Percentiles rank a stretch among this genome's conserved stretches.
Evolutionary conservation across 2,888 invertebrate genomes (phyloP).

Genomic region (Lordiphosa fenestrarum): DNA sequence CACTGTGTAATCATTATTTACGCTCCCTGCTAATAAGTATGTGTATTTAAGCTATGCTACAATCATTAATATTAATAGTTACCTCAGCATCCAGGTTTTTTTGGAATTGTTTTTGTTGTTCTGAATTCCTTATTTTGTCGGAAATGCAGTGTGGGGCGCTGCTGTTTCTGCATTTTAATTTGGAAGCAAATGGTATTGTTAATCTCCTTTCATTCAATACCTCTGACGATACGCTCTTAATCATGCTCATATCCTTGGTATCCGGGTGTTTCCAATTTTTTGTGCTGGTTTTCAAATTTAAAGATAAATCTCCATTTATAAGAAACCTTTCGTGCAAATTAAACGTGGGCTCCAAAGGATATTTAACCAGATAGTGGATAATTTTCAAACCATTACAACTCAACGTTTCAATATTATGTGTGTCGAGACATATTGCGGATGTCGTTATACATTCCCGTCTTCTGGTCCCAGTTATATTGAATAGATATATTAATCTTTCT

Average conservation of each 20-base stretch:
- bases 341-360: too few species aligned
- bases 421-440: neutral
- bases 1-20: too few species aligned
- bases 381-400: neutral
- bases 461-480: neutral
- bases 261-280: too few species aligned
- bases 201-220: too few species aligned
- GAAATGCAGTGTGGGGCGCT: neutral
- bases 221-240: too few species aligned
- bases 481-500: neutral
- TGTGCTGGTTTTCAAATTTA: too few species aligned
- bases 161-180: neutral
- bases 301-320: too few species aligned
- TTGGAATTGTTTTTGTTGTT: neutral
- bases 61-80: neutral
- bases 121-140: neutral
- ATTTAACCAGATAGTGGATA: neutral
- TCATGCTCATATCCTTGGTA: too few species aligned
- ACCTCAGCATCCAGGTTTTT: neutral
- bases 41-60: too few species aligned
- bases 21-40: too few species aligned
- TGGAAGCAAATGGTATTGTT: neutral
- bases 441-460: constrained; percentile 1
- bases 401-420: neutral
- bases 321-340: too few species aligned